Evolutionary conservation across 2,888 invertebrate species (phyloP).

Genomic region (Drosophila paranaensis): DNA sequence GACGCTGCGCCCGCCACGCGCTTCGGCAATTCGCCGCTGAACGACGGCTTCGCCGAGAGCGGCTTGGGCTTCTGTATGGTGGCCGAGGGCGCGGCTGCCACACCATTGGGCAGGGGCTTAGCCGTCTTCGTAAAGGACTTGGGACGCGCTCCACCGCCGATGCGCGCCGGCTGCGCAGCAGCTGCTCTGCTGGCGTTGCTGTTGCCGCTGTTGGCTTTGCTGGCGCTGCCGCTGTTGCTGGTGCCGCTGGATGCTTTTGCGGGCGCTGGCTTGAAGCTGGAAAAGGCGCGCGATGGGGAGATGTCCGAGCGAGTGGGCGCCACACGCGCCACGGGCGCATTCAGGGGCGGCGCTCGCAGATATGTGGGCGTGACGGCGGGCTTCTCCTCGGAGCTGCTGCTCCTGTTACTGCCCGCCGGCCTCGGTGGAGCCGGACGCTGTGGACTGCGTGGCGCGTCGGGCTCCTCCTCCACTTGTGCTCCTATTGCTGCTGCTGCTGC

Average conservation of each 20-base stretch:
- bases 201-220: slow-evolving; percentile 19
- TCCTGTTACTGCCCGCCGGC: slow-evolving; percentile 79
- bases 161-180: slow-evolving; percentile 42
- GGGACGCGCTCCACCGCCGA: slow-evolving; percentile 55
- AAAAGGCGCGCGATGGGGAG: slow-evolving; percentile 80
- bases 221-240: slow-evolving; percentile 24
- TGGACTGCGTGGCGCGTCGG: slow-evolving; percentile 85
- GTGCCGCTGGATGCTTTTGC: slow-evolving; percentile 11
- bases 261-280: slow-evolving; percentile 83
- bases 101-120: slow-evolving; percentile 74
- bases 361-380: slow-evolving; percentile 87
- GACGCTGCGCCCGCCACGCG: slow-evolving; percentile 48
- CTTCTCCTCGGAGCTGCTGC: slow-evolving; percentile 72
- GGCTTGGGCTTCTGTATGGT: slow-evolving; percentile 81
- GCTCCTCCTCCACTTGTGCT: slow-evolving; percentile 56
- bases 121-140: slow-evolving; percentile 69
- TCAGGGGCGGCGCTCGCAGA: slow-evolving; percentile 89
- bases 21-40: slow-evolving; percentile 62
- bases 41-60: slow-evolving; percentile 81
- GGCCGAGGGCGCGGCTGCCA: slow-evolving; percentile 67
- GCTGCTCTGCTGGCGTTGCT: slow-evolving; percentile 12
- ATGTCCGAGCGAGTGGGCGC: slow-evolving; percentile 83
- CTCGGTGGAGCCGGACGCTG: slow-evolving; percentile 87
- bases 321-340: slow-evolving; percentile 87
- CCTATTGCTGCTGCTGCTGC: slow-evolving; percentile 53